A percentile compares a stretch with the other conserved stretches of the same genome.
Conservation (phyloP, 2,113 vertebrate genomes). For the Passerina amoena region DNA sequence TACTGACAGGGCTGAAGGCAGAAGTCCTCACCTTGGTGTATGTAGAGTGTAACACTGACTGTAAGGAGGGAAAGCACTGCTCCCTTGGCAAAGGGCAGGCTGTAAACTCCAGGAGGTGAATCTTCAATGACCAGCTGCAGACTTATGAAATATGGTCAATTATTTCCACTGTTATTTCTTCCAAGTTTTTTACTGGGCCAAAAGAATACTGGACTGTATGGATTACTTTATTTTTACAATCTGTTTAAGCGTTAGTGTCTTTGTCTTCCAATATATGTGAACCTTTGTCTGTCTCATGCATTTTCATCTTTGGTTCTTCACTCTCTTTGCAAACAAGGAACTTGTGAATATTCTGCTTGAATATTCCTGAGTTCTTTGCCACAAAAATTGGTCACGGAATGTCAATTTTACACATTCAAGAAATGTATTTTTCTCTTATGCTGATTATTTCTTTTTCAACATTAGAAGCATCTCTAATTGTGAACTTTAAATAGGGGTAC, state of each 20-base stretch:
- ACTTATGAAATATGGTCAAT: neutral
- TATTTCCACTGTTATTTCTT: neutral
- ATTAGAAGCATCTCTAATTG: neutral
- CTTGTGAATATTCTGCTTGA: neutral
- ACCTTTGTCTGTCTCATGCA: neutral
- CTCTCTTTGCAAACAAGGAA: neutral
- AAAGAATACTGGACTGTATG: neutral
- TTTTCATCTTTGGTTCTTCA: neutral
- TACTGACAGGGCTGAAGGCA: neutral
- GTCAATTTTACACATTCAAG: neutral
- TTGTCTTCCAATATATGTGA: neutral
- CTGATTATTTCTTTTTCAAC: slow-evolving; percentile 3
- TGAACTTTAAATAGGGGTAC: slow-evolving; percentile 45
- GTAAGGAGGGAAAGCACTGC: fast-evolving
- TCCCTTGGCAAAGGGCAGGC: neutral
- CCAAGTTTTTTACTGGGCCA: neutral
- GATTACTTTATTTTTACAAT: neutral
- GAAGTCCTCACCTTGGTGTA: neutral
- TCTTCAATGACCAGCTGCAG: neutral
- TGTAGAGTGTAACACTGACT: neutral
- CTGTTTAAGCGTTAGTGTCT: neutral
- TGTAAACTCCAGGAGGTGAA: neutral
- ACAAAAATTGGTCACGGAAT: neutral
- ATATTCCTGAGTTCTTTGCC: neutral
- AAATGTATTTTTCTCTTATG: neutral